Evolutionary conservation across 2,888 invertebrate species (phyloP), one percentile per base, ranked within the genome.

Genomic region (Drosophila nigricruria): DNA sequence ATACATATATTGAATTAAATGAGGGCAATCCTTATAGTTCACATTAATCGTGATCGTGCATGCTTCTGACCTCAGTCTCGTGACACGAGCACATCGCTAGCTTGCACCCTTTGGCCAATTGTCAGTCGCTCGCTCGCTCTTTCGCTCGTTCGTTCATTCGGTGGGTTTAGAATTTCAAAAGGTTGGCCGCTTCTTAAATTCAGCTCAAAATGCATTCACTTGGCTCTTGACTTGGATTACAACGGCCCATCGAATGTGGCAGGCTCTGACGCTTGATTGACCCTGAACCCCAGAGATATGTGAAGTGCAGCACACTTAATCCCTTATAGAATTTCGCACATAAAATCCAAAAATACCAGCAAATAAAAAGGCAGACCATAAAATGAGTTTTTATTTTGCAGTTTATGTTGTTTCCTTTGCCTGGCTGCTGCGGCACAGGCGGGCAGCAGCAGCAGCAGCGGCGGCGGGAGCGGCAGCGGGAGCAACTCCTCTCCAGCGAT

Each of bases 321-420:
- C 78, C 82, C 78, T 74, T 84, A 63, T 68, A 70, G 79, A 81
- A 75, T 84, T 86, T 76, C 81, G 70, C 75, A 73, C 57, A 86
- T 86, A 77, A 77, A 80, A 79, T 65, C 58, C 27, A 60, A 65
- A 70, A 49, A 60, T 72, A 59, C 34, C 45, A 68, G 45, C 54
- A 61, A 70, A 80, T 79, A 74, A 79, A 77, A 71, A 66, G 54
- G 49, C 59, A 50, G 61, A 36, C 79, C 65, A 84, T 87, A 81
- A 88, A 88, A 84, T 67, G 66, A 50, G 72, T 82, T 88, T 88
- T 76, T 27, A 67, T 65, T 68, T 83, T 88, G 66, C 82, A 92
- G 92, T 79, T 77, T 89, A 58, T 88, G 89, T 71, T 91, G 90
- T 74, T 74, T 91, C 52, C 71, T 87, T 50, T 81, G 86, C 68